Evolutionary conservation across 2,888 invertebrate species (phyloP).

Genomic region (Augiades crinisus): DNA sequence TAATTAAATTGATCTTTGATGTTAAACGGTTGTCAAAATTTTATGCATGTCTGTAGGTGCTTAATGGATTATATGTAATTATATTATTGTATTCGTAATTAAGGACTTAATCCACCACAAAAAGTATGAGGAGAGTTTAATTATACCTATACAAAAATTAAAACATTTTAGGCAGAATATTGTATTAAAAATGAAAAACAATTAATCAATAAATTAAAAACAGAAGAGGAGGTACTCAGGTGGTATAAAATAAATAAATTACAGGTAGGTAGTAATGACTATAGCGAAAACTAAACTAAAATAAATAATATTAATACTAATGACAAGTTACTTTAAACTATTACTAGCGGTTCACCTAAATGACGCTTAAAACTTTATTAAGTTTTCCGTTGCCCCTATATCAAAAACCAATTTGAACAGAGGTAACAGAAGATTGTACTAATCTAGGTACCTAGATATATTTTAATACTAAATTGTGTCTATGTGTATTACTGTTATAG

Average conservation of each 20-base stretch:
- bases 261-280: constrained; percentile 67
- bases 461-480: constrained; percentile 65
- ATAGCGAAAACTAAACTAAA: constrained; percentile 65
- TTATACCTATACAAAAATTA: too few relatives aligned
- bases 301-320: constrained; percentile 80
- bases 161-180: too few relatives aligned
- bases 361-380: constrained; percentile 56
- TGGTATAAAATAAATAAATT: constrained; percentile 70
- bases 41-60: too few relatives aligned
- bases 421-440: constrained; percentile 80
- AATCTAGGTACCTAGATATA: constrained; percentile 43
- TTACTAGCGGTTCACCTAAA: constrained; percentile 75
- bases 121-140: too few relatives aligned
- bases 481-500: constrained; percentile 13
- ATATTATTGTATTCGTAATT: too few relatives aligned
- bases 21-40: too few relatives aligned
- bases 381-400: constrained; percentile 78
- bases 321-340: constrained; percentile 80
- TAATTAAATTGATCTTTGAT: too few relatives aligned
- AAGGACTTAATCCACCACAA: too few relatives aligned
- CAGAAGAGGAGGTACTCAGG: constrained; percentile 78
- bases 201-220: constrained; percentile 52
- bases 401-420: constrained; percentile 63
- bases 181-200: constrained; percentile 35
- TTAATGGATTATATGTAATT: too few relatives aligned